Evolutionary conservation across 64 coral and sea anemone species (phyloP).

Genomic region (Montipora capricornis): DNA sequence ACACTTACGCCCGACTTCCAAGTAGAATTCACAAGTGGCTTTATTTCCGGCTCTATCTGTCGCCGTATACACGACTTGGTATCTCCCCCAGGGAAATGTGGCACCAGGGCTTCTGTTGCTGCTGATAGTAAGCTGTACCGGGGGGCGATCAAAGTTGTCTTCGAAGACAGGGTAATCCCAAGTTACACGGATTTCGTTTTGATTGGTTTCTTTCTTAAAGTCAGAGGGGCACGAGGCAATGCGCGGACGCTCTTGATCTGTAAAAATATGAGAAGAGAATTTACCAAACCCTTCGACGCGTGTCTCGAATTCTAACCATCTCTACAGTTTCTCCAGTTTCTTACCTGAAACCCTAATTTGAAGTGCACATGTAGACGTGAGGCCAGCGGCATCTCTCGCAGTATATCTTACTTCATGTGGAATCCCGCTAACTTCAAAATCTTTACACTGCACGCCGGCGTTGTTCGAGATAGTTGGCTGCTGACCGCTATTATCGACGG

Average conservation of each 20-base stretch:
- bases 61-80: slow-evolving; percentile 77
- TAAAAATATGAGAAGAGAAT: not conserved
- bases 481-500: slow-evolving; percentile 85
- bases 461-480: slow-evolving; percentile 60
- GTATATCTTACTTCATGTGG: slow-evolving; percentile 78
- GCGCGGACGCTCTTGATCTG: slow-evolving; percentile 82
- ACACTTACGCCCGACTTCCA: slow-evolving; percentile 88
- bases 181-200: slow-evolving; percentile 72
- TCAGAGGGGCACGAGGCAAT: slow-evolving; percentile 76
- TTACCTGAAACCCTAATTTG: slow-evolving; percentile 86
- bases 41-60: slow-evolving; percentile 86
- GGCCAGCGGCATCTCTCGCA: slow-evolving; percentile 74
- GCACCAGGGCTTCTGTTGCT: slow-evolving; percentile 82
- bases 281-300: no score
- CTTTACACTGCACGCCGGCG: slow-evolving; percentile 47
- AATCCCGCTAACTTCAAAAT: slow-evolving; percentile 65
- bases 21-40: slow-evolving; percentile 81
- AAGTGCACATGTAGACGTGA: slow-evolving; percentile 65
- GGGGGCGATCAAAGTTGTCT: slow-evolving; percentile 85
- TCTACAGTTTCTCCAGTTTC: not conserved
- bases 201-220: slow-evolving; percentile 56
- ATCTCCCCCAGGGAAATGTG: slow-evolving; percentile 75
- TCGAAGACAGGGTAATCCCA: slow-evolving; percentile 83
- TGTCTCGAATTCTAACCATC: not conserved
- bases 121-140: slow-evolving; percentile 52